Evolutionary conservation across 2,888 invertebrate genomes (phyloP).

Genomic region (Drosophila robusta): DNA sequence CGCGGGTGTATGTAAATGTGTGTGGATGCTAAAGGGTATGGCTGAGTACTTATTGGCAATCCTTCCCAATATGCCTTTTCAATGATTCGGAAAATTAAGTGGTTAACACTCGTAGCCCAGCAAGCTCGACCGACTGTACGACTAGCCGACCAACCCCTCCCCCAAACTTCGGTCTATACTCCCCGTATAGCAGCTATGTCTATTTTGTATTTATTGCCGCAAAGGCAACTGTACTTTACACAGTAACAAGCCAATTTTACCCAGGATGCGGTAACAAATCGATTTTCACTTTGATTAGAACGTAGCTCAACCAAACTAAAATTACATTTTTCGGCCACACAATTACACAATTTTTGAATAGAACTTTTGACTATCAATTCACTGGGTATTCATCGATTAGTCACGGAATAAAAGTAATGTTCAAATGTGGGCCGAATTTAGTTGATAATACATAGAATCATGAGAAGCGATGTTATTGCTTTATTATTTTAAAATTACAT

Average conservation of each 20-base stretch:
- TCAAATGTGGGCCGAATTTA: too few relatives aligned
- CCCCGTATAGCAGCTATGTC: background rate
- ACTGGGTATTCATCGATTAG: too few relatives aligned
- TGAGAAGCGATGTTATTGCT: too few relatives aligned
- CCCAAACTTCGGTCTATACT: background rate
- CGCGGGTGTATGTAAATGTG: background rate
- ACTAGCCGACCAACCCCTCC: conserved; percentile 1
- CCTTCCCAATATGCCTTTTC: conserved; percentile 66
- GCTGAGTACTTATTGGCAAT: conserved; percentile 46
- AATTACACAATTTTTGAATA: too few relatives aligned
- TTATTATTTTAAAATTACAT: too few relatives aligned
- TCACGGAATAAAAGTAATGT: too few relatives aligned
- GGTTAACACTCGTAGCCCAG: conserved; percentile 61
- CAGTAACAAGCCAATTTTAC: background rate
- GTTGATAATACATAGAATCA: too few relatives aligned
- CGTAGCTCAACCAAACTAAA: background rate
- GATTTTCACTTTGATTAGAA: conserved; percentile 9
- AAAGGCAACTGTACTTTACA: conserved; percentile 36
- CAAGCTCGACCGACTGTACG: conserved; percentile 18
- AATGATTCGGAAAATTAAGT: conserved; percentile 75
- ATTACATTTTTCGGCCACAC: conserved; percentile 3
- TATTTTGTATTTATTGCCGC: conserved; percentile 7
- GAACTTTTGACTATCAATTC: too few relatives aligned
- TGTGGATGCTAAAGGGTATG: conserved; percentile 11
- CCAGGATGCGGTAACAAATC: conserved; percentile 12